Evolutionary conservation across 1,140 invertebrate species (phyloP).

Genomic region (Steinernema khuongi): DNA sequence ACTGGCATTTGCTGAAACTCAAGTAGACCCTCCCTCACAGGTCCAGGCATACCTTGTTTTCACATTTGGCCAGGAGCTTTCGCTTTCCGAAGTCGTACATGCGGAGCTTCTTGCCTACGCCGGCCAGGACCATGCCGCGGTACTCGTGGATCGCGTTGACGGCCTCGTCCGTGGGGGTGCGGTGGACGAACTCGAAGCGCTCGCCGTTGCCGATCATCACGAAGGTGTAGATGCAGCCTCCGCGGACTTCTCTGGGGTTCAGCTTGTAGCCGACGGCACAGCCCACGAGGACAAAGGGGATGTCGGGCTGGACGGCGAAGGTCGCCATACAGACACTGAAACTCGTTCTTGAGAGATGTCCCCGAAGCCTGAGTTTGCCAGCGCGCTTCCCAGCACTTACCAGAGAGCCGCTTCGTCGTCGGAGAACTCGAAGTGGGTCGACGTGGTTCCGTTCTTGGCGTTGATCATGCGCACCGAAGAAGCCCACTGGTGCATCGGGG

Average conservation of each 20-base stretch:
- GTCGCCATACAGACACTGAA: constrained; percentile 69
- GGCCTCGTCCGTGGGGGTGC: constrained; percentile 83
- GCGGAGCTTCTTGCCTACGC: constrained; percentile 81
- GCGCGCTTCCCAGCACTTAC: no score
- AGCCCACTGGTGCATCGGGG: constrained; percentile 76
- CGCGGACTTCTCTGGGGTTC: constrained; percentile 70
- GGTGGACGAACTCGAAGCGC: constrained; percentile 81
- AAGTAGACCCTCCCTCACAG: constrained; percentile 20
- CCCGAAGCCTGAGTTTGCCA: no score
- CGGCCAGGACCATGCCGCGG: constrained; percentile 82
- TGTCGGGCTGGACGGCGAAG: constrained; percentile 70
- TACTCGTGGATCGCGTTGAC: constrained; percentile 81
- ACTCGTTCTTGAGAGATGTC: no score
- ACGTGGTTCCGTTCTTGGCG: constrained; percentile 75
- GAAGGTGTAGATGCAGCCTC: constrained; percentile 81
- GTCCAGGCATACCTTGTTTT: constrained; percentile 74
- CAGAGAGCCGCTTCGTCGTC: constrained; percentile 95
- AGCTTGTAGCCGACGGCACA: constrained; percentile 83
- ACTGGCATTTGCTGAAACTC: constrained; percentile 5
- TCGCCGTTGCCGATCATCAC: constrained; percentile 64
- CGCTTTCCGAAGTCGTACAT: constrained; percentile 96
- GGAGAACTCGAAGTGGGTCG: constrained; percentile 75
- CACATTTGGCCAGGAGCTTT: constrained; percentile 91
- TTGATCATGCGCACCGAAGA: constrained; percentile 85
- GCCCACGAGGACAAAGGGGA: constrained; percentile 75